Base-by-base conservation (phyloP, 1,140 invertebrate genomes). In the Macrocentrus cingulum region DNA sequence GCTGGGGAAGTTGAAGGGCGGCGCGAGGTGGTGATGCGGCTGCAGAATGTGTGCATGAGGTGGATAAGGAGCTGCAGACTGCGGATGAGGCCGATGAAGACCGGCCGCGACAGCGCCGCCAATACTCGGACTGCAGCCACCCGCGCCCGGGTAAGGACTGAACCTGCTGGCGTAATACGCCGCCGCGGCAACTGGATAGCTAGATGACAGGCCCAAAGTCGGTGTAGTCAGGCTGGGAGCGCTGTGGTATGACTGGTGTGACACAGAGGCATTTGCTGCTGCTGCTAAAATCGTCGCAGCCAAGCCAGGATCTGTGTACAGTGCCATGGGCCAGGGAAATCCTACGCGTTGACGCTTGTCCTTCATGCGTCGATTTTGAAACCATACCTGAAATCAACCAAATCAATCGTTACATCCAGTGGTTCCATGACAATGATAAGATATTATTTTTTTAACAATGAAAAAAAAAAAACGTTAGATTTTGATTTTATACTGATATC, bases 341-440 rank as follows among this genome's bases (percentile, higher is more conserved):
- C 95, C 91, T 77, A 97, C 89, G 6, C 94, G 79, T 72, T 99
- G 95, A 0, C 96, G 84, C 68, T 98, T 99, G 80, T 98, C 95
- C 73, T 99, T 99, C 97, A 99, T 99, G n/a, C 97, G 84, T 9
- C 97, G 85, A 69, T 99, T 99, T 85, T 99, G 97, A 73, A 99
- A 99, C 97, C 97, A 99, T 2, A 99, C 95, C 93, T 95, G 81
- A 1, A 67, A 67, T 44, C 34, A 60, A 57, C 46, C 2, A 19
- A 16, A 39, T 39, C n/a, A 15, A 39, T 39, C 4, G 7, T 39
- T n/a, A 5, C 15, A n/a, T 39, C 15, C 11, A 15, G n/a, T 39
- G 36, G 36, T 15, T n/a, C 25, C 4, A 29, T 4, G 25, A 29
- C 4, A 29, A 29, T 29, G 9, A 29, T 5, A 29, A 29, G 9